These are phyloP conservation scores for Machaerirhynchus nigripectus DNA, from an alignment of 2,113 vertebrate species.

Conservation along the genomic window DNA sequence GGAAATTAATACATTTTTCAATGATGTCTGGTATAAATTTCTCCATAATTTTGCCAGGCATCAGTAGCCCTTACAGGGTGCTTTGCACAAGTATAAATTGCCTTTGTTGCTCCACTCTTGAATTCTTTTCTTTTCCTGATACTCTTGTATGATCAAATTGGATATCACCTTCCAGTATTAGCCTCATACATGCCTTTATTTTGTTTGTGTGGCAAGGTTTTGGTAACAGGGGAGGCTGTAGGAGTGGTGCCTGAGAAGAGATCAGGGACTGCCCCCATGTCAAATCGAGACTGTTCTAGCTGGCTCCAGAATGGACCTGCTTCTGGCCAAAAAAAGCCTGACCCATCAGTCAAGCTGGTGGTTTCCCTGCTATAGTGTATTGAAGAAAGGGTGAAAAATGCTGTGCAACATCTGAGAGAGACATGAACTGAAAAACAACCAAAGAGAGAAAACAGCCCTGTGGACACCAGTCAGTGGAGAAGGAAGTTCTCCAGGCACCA, in stretches of 20 bases:
- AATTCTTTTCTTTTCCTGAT: background rate
- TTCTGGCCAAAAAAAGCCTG: background rate
- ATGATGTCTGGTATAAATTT: background rate
- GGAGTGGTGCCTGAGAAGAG: accelerated
- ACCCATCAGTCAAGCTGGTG: background rate
- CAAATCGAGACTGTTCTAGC: accelerated
- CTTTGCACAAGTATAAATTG: background rate
- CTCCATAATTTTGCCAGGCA: background rate
- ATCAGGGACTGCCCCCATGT: too few relatives aligned
- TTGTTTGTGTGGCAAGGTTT: background rate
- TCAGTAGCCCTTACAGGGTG: background rate
- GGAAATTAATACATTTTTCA: background rate
- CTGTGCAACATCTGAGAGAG: background rate
- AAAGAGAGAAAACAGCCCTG: background rate
- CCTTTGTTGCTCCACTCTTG: background rate
- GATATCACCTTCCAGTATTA: background rate
- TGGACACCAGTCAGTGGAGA: background rate
- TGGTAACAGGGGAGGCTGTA: background rate
- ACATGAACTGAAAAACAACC: background rate
- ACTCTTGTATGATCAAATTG: background rate
- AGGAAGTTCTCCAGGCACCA: background rate
- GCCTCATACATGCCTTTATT: background rate
- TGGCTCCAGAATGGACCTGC: background rate
- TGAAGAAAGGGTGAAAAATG: background rate
- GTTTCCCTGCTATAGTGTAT: background rate